Percentiles rank a stretch among this genome's conserved stretches.
phyloP scores from a whole-genome alignment of 2,797 vertebrate genomes.

The Thalassophryne amazonica region DNA sequence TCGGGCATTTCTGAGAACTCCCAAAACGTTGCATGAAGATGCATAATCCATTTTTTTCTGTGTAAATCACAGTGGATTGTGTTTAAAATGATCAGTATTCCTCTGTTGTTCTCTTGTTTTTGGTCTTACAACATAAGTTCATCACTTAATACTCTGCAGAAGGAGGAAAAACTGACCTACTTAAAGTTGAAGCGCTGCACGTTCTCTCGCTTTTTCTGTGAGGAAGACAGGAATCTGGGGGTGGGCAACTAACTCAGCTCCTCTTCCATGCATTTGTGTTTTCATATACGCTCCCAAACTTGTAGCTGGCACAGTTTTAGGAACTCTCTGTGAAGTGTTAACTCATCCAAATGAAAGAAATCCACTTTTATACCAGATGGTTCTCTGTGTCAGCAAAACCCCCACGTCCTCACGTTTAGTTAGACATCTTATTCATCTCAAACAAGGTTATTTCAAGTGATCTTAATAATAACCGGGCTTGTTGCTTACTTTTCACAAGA shows the following conservation, averaged over 20 bases:
- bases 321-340: neutral
- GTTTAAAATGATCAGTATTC: conserved; percentile 47
- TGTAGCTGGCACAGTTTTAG: conserved; percentile 20
- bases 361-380: conserved; percentile 3
- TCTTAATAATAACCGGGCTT: no score
- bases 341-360: conserved; percentile 19
- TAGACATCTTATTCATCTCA: neutral
- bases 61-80: conserved; percentile 32
- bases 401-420: neutral
- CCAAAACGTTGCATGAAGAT: conserved; percentile 28
- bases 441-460: no score
- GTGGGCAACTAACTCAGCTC: conserved; percentile 36
- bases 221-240: conserved; percentile 29
- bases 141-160: conserved; percentile 13
- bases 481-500: no score
- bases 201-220: conserved; percentile 30
- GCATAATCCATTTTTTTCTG: conserved; percentile 14
- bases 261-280: conserved; percentile 32
- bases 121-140: conserved; percentile 26
- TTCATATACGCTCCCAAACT: conserved; percentile 25
- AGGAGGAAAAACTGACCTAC: conserved; percentile 53
- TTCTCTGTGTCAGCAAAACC: neutral
- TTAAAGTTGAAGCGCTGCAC: conserved; percentile 47
- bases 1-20: no score
- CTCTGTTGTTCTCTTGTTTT: conserved; percentile 11